Evolutionary conservation across 2,113 vertebrate genomes (phyloP).

Genomic region (Puntigrus tetrazona): DNA sequence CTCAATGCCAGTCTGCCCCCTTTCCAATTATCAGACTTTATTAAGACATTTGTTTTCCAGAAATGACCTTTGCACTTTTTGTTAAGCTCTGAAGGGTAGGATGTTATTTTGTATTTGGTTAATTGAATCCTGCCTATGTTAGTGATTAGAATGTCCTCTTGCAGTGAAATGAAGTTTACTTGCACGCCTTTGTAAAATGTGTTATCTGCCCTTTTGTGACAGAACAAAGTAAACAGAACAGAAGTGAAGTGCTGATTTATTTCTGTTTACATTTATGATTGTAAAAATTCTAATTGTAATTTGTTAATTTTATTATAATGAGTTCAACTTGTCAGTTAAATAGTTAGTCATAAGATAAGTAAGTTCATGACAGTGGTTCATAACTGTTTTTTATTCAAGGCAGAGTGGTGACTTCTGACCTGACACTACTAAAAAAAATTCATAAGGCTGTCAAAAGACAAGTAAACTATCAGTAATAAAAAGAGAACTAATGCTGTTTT

Average conservation of each 20-base stretch:
- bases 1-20: neutral
- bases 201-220: neutral
- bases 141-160: slow-evolving; percentile 5
- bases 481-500: neutral
- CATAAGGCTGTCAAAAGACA: no score
- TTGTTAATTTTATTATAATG: neutral
- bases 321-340: neutral
- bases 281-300: neutral
- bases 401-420: neutral
- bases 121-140: slow-evolving; percentile 43
- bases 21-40: slow-evolving; percentile 45
- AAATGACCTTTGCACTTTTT: slow-evolving; percentile 24
- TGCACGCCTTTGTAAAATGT: neutral
- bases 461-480: neutral
- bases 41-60: slow-evolving; percentile 26
- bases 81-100: neutral
- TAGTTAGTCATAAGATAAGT: neutral
- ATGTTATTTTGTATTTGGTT: slow-evolving; percentile 20
- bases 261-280: neutral
- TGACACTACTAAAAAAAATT: neutral
- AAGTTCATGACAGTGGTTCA: neutral
- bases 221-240: neutral
- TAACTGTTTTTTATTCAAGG: neutral
- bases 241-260: neutral
- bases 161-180: neutral